phyloP scores from a whole-genome alignment of 2,113 vertebrate genomes.

The Brevimyrus niger region DNA sequence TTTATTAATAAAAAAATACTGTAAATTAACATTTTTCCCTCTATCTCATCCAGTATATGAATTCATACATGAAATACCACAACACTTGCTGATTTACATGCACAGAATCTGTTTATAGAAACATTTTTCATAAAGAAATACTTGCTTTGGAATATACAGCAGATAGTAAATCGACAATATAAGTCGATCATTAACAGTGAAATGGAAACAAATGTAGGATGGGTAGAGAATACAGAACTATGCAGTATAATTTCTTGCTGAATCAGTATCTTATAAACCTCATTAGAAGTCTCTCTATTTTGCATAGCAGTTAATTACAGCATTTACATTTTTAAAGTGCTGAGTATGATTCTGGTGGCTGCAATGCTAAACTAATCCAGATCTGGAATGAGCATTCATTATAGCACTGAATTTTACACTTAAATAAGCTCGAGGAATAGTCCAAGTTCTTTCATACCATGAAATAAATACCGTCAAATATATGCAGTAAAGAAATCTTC shows the following conservation, averaged over 20 bases:
- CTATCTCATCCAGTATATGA: neutral
- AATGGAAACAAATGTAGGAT: neutral
- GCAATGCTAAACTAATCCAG: slow-evolving; percentile 16
- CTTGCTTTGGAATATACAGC: neutral
- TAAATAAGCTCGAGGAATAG: neutral
- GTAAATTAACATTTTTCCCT: neutral
- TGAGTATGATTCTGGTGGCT: slow-evolving; percentile 10
- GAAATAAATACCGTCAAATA: neutral
- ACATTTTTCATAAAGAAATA: neutral
- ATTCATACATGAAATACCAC: neutral
- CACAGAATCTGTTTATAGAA: neutral
- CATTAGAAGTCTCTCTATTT: slow-evolving; percentile 21
- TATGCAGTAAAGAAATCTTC: neutral
- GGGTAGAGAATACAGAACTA: neutral
- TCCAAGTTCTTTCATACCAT: neutral
- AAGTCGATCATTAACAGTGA: slow-evolving; percentile 10
- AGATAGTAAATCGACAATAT: neutral
- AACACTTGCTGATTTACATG: neutral
- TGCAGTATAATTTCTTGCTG: slow-evolving; percentile 20
- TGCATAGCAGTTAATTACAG: slow-evolving; percentile 24
- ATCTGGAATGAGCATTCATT: slow-evolving; percentile 15
- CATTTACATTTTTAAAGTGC: slow-evolving; percentile 29
- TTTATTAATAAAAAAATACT: neutral
- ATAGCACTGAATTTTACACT: neutral
- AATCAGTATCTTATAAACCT: slow-evolving; percentile 21